Percentiles rank a stretch among this genome's conserved stretches.
These are phyloP conservation scores for Megaceryle alcyon DNA, from an alignment of 2,797 vertebrate genomes.

Conservation along the genomic window DNA sequence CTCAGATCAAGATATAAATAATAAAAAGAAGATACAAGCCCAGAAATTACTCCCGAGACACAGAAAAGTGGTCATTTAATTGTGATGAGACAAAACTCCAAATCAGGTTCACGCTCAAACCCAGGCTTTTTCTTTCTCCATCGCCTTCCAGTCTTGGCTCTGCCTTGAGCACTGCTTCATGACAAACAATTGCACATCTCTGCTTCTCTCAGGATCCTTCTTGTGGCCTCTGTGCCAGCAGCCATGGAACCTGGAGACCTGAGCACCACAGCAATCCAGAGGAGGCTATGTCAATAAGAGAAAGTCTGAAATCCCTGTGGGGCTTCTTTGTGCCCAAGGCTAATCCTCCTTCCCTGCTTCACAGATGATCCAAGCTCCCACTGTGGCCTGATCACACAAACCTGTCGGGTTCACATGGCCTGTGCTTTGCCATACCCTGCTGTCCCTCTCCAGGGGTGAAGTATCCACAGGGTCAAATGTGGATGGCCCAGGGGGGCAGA, in stretches of 20 bases:
- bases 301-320: constrained; percentile 27
- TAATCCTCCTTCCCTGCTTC: constrained; percentile 13
- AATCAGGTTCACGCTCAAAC: neutral
- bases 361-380: neutral
- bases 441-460: neutral
- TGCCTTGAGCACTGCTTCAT: neutral
- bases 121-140: neutral
- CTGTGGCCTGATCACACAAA: neutral
- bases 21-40: neutral
- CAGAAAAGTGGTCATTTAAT: neutral
- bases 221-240: neutral
- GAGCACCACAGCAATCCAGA: accelerated
- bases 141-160: neutral
- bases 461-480: neutral
- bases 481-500: neutral
- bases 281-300: neutral
- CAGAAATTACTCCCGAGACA: neutral
- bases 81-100: neutral
- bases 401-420: accelerated
- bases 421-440: neutral
- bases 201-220: neutral
- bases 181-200: neutral
- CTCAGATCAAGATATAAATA: neutral
- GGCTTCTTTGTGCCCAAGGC: neutral
- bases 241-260: neutral